These are phyloP conservation scores for Pelusios castaneus DNA, from an alignment of 2,113 vertebrate species.

Conservation along the genomic window DNA sequence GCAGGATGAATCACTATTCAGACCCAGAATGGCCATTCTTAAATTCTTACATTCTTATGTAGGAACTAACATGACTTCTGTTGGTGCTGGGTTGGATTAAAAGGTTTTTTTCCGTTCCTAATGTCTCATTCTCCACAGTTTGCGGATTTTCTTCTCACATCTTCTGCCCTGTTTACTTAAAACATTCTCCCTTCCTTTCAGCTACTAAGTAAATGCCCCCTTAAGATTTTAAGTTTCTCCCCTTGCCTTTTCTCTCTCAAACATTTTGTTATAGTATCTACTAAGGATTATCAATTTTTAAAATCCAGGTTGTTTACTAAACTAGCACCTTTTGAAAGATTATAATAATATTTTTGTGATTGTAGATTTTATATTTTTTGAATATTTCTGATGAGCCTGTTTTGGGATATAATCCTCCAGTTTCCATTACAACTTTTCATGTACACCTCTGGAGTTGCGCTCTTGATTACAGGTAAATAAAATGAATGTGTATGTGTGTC, in stretches of 20 bases:
- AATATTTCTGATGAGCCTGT: slow-evolving; percentile 97
- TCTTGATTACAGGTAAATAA: slow-evolving; percentile 91
- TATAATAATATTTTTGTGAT: slow-evolving; percentile 54
- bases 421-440: slow-evolving; percentile 92
- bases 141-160: background rate
- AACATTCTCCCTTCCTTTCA: background rate
- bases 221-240: background rate
- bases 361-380: slow-evolving; percentile 93
- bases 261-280: background rate
- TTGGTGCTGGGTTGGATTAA: background rate
- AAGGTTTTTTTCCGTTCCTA: background rate
- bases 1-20: background rate
- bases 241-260: background rate
- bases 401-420: slow-evolving; percentile 93
- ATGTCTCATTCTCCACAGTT: background rate
- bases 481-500: background rate
- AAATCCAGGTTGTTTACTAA: slow-evolving; percentile 22
- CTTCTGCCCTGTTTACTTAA: background rate
- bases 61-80: background rate
- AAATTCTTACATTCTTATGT: background rate
- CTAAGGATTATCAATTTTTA: slow-evolving; percentile 13
- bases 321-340: slow-evolving; percentile 17
- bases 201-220: background rate
- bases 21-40: background rate
- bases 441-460: slow-evolving; percentile 97